These are phyloP conservation scores for Pangasius macronema DNA, from an alignment of 2,797 vertebrate species.

Conservation along the genomic window DNA sequence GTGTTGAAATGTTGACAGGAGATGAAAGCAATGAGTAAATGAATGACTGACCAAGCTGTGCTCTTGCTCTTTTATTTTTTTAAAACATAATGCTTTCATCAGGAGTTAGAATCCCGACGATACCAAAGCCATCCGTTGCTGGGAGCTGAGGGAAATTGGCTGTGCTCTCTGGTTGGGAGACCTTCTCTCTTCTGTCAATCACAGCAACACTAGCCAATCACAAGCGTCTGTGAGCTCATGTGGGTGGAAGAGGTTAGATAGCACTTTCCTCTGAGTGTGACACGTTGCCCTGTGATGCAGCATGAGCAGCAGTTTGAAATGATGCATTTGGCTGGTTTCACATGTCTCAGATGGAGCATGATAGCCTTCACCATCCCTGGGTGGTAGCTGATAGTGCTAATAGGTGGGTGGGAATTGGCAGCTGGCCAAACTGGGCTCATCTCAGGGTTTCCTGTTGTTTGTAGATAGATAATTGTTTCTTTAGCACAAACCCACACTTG, in stretches of 20 bases:
- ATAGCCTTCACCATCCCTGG: not conserved
- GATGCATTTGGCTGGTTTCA: not conserved
- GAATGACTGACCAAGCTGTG: not conserved
- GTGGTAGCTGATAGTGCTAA: not conserved
- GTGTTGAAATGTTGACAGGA: not conserved
- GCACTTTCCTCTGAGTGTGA: not conserved
- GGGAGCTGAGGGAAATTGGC: not conserved
- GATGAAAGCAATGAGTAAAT: not conserved
- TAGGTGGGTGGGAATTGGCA: not conserved
- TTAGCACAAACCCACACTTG: not conserved
- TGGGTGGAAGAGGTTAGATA: not conserved
- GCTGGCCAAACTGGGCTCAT: not conserved
- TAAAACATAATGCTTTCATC: not conserved
- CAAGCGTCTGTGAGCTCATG: not conserved
- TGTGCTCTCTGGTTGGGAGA: not conserved
- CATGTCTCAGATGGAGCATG: not conserved
- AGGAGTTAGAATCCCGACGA: not conserved
- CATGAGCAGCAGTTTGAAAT: not conserved
- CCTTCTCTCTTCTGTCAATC: not conserved
- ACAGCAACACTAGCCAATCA: not conserved
- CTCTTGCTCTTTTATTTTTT: not conserved
- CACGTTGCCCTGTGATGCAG: not conserved
- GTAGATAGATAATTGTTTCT: not conserved
- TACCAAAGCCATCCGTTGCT: not conserved
- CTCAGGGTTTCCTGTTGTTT: not conserved